These are phyloP conservation scores for Alouatta palliata DNA, from an alignment of 2,113 vertebrate genomes.

Conservation along the genomic window DNA sequence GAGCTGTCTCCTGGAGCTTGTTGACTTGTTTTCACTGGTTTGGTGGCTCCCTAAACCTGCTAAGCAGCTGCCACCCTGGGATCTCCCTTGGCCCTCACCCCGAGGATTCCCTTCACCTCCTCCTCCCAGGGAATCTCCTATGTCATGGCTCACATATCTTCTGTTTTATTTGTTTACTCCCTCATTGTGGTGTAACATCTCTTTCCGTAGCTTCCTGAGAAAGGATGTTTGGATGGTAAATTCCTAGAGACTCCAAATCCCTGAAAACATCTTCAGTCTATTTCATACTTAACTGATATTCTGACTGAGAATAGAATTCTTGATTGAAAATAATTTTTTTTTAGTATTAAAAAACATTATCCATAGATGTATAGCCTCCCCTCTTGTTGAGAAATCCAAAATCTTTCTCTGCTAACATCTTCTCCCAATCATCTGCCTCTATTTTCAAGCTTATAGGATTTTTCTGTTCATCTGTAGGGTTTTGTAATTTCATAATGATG, in stretches of 20 bases:
- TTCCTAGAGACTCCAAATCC: background rate
- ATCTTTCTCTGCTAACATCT: background rate
- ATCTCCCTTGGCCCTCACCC: background rate
- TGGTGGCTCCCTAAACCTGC: background rate
- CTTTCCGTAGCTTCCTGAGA: background rate
- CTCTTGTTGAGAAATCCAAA: background rate
- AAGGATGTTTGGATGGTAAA: background rate
- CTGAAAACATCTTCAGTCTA: constrained; percentile 11
- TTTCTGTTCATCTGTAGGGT: background rate
- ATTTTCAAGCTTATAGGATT: background rate
- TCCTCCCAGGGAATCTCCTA: background rate
- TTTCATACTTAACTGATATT: background rate
- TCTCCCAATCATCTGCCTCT: background rate
- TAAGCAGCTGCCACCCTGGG: background rate
- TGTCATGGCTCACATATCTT: background rate
- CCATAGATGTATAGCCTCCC: background rate
- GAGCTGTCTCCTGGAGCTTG: too few species aligned
- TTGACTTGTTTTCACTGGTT: too few species aligned
- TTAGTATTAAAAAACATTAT: background rate
- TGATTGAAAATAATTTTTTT: background rate
- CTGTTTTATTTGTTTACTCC: background rate
- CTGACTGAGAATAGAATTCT: background rate
- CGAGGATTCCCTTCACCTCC: background rate
- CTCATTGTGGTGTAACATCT: background rate
- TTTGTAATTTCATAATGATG: background rate